Conservation (phyloP, 2,113 vertebrate species). For the Lophochroa leadbeateri region DNA sequence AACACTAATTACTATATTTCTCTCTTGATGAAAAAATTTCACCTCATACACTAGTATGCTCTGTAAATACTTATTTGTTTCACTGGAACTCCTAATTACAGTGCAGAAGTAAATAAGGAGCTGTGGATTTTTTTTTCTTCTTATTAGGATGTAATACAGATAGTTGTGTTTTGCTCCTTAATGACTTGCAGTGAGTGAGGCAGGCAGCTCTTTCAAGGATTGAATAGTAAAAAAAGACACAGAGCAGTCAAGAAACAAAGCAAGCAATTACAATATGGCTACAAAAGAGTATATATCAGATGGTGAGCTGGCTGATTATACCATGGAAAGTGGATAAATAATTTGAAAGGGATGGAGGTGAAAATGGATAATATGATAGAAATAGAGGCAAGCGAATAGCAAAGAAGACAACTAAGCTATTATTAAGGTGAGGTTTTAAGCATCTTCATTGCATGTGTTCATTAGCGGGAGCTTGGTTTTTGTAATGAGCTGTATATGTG, state of each 20-base stretch:
- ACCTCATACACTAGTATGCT: not conserved
- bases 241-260: conserved; percentile 11
- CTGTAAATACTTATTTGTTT: not conserved
- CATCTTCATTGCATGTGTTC: not conserved
- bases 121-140: not conserved
- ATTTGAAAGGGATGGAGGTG: not conserved
- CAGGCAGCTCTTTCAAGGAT: not conserved
- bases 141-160: not conserved
- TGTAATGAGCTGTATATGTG: not conserved
- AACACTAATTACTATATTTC: not conserved
- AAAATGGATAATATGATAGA: not conserved
- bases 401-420: not conserved
- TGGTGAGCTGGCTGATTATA: not conserved
- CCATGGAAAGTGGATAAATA: not conserved
- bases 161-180: not conserved
- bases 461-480: not conserved
- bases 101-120: not conserved
- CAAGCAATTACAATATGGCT: not conserved
- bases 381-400: not conserved
- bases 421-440: not conserved
- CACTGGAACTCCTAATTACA: not conserved
- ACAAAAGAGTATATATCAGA: not conserved
- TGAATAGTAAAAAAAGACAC: not conserved
- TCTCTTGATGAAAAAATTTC: not conserved
- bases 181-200: not conserved